Conservation (phyloP, 2,113 vertebrate genomes). For the Nibea albiflora region DNA sequence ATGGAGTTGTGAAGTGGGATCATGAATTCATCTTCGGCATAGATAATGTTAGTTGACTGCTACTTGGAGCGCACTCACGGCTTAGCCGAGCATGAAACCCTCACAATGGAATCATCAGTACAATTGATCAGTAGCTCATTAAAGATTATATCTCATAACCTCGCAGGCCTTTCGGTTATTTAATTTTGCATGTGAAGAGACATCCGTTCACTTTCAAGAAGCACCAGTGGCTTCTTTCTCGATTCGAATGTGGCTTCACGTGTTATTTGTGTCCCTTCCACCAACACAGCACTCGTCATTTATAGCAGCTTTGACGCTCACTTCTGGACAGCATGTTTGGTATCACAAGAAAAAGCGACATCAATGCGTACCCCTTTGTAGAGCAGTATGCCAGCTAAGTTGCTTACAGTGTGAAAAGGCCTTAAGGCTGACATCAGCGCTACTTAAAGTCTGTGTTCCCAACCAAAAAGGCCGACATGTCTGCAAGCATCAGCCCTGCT, state of each 20-base stretch:
- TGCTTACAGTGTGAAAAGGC: background rate
- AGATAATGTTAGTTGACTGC: background rate
- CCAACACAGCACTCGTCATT: background rate
- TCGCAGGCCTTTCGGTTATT: background rate
- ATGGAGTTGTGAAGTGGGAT: background rate
- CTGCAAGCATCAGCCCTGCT: background rate
- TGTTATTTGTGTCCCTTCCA: background rate
- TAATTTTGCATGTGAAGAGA: background rate
- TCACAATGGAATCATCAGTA: background rate
- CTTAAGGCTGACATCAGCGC: background rate
- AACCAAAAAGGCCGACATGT: background rate
- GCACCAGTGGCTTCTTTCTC: no score
- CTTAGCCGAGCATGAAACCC: background rate
- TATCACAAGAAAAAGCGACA: background rate
- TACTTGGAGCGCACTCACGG: background rate
- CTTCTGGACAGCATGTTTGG: background rate
- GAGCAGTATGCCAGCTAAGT: background rate
- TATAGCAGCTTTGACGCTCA: background rate
- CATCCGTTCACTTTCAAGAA: no score
- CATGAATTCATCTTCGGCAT: background rate
- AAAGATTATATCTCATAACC: background rate
- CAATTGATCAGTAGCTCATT: background rate
- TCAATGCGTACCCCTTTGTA: background rate
- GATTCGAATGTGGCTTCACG: no score
- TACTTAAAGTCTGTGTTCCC: no score